Conservation (phyloP, 1,140 invertebrate genomes). For the Probaryconus sp. region DNA sequence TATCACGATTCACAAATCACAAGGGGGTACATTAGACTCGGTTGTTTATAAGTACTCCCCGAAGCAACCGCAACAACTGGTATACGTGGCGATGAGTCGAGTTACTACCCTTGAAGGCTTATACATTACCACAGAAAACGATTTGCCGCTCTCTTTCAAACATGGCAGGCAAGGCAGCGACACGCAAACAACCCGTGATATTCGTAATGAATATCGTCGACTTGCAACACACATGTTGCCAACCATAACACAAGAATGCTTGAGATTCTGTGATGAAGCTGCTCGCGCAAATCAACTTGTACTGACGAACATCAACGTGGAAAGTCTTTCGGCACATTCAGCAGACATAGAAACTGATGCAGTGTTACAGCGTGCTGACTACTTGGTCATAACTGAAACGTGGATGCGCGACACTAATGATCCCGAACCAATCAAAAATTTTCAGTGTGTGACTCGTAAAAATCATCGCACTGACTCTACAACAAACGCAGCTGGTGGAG, state of each 20-base stretch:
- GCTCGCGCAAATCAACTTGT: neutral
- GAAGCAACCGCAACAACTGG: constrained; percentile 28
- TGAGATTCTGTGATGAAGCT: neutral
- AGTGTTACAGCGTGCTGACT: constrained; percentile 1
- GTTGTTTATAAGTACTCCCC: constrained; percentile 60
- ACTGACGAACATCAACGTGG: constrained; percentile 2
- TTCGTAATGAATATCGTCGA: neutral
- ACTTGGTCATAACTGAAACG: constrained; percentile 12
- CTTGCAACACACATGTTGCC: neutral
- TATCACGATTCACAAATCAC: constrained; percentile 63
- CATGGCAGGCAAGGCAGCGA: neutral
- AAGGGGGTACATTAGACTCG: constrained; percentile 57
- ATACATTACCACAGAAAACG: constrained; percentile 38
- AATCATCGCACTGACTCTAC: neutral
- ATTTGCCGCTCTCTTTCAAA: constrained; percentile 16
- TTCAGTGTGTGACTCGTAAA: neutral
- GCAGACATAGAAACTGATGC: constrained; percentile 8
- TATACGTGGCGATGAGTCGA: constrained; percentile 58
- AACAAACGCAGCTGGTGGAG: constrained; percentile 9
- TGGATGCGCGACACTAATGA: constrained; percentile 7
- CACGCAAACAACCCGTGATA: neutral
- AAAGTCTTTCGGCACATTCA: constrained; percentile 1
- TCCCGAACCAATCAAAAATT: constrained; percentile 1
- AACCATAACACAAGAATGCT: neutral
- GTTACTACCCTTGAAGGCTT: constrained; percentile 53